Conservation (phyloP, 2,113 vertebrate genomes). For the Cromileptes altivelis region DNA sequence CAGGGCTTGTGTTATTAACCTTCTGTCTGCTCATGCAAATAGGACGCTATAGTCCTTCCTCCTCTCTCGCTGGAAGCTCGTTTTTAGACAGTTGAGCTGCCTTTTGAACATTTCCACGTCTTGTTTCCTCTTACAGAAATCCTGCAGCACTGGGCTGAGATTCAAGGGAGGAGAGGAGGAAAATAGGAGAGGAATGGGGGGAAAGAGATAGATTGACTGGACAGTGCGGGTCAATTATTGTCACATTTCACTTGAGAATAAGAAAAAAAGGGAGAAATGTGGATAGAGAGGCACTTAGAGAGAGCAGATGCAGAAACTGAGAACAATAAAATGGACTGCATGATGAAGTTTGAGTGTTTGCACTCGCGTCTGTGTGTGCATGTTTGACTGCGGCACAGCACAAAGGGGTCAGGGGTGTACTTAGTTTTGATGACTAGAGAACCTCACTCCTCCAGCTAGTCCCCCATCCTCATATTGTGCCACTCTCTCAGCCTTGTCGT, state of each 20-base stretch:
- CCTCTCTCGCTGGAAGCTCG: slow-evolving; percentile 37
- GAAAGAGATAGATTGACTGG: slow-evolving; percentile 34
- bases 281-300: background rate
- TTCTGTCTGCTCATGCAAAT: slow-evolving; percentile 84
- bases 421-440: slow-evolving; percentile 56
- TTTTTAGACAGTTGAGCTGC: slow-evolving; percentile 60
- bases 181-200: background rate
- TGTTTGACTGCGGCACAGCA: slow-evolving; percentile 23
- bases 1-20: slow-evolving; percentile 83
- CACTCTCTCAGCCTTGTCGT: slow-evolving; percentile 43
- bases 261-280: background rate
- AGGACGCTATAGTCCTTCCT: slow-evolving; percentile 50
- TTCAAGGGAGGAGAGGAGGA: slow-evolving; percentile 17
- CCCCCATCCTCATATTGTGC: slow-evolving; percentile 33
- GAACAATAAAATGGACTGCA: slow-evolving; percentile 1
- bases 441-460: slow-evolving; percentile 15
- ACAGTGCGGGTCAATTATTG: slow-evolving; percentile 45
- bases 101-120: slow-evolving; percentile 54
- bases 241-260: slow-evolving; percentile 47
- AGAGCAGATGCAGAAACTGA: background rate
- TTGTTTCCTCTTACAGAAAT: slow-evolving; percentile 56
- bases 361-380: background rate
- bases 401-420: slow-evolving; percentile 37
- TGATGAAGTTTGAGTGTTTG: slow-evolving; percentile 54
- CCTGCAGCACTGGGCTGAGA: slow-evolving; percentile 42